Base-by-base conservation (phyloP, 2,888 invertebrate species). In the Podabrus alpinus region DNA sequence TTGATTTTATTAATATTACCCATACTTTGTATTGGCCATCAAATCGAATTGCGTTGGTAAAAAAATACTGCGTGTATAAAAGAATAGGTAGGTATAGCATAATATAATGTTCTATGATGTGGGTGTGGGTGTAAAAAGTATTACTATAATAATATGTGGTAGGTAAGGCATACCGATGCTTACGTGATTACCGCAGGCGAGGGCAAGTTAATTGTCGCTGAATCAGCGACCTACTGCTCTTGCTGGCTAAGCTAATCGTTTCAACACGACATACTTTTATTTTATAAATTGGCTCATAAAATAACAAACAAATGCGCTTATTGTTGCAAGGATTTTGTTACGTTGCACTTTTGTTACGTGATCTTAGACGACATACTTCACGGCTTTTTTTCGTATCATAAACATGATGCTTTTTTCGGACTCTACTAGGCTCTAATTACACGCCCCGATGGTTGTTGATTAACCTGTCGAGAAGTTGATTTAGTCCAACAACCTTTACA, bases 141-240 rank as follows among this genome's bases (percentile, higher is more conserved):
- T n/a, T n/a, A n/a, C n/a, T n/a, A n/a, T n/a, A n/a, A n/a, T n/a
- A n/a, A 21, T 21, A 73, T 73, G 59, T 59, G 71, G 74, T 68
- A 71, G 74, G 74, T 68, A 67, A 71, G 17, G 45, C n/a, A 62
- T 16, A 69, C 66, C n/a, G n/a, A 19, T 19, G 2, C 2, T 19
- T 19, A 73, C 69, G 24, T 66, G 17, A 69, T 69, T 59, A 66
- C 17, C 21, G 19, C 66, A 59, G 60, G 67, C 24, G 66, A 73
- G 69, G 59, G 70, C 69, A 59, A 73, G 59, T 62, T 19, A 11
- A n/a, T 19, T 19, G 19, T 64, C 9, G 75, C 75, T 76, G 77
- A 77, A 62, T 79, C 79, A 76, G 77, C 79, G 76, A 76, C 75
- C 75, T 77, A 76, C 77, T 79, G 73, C 66, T 73, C 66, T 72